Conservation (phyloP, 2,888 invertebrate genomes). For the Phengaris alcon region DNA sequence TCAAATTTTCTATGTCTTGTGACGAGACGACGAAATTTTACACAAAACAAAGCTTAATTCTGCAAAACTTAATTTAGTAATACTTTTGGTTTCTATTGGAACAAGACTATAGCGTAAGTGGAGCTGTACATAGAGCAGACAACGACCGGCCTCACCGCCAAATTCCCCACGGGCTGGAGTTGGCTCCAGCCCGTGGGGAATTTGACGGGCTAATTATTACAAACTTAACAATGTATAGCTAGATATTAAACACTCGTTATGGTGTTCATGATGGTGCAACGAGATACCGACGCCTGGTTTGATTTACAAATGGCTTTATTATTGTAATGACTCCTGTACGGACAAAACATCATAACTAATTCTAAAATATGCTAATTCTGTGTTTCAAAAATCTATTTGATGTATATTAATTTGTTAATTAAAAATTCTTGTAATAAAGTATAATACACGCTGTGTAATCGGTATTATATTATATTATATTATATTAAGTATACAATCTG, state of each 20-base stretch:
- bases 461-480: neutral
- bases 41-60: neutral
- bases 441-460: slow-evolving; percentile 3
- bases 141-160: neutral
- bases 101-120: neutral
- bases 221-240: neutral
- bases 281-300: neutral
- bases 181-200: too few relatives aligned
- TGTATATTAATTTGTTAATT: slow-evolving; percentile 6
- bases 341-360: neutral
- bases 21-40: too few relatives aligned
- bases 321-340: neutral
- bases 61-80: neutral
- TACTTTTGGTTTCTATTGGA: neutral
- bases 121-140: slow-evolving; percentile 18
- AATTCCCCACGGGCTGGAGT: too few relatives aligned
- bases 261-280: neutral
- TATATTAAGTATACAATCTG: neutral
- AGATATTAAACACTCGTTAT: neutral
- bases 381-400: neutral
- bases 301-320: slow-evolving; percentile 2
- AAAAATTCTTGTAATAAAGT: slow-evolving; percentile 1
- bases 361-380: neutral
- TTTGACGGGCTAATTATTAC: neutral
- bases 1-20: too few relatives aligned